Base-by-base conservation (phyloP, 1,140 invertebrate genomes). In the Tetragonula clypearis region DNA sequence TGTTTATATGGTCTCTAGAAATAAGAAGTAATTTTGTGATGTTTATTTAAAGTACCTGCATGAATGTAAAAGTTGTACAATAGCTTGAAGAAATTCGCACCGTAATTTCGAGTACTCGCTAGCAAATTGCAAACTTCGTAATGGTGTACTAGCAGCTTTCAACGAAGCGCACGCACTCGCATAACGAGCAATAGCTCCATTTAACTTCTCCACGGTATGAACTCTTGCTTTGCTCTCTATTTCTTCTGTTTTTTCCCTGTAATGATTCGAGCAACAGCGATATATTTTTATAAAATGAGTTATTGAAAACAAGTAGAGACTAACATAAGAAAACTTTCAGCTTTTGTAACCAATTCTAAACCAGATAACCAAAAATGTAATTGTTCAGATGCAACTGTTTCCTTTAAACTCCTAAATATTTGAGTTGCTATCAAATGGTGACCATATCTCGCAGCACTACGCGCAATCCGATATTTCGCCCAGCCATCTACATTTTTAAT, bases 281-380 rank as follows among this genome's bases (percentile, higher is more conserved):
- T 41, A 86, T 17, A 41, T 6, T 62, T 35, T 49, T 1, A 78
- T 41, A 60, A 74, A 75, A 60, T 4, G 17, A 1, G 12, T 53
- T 12, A 69, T 69, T 12, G 58, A 60, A 49, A 65, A 60, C 1
- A 53, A 90, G 88, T 62, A 92, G 8, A 62, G 41, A 94, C 94
- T 73, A 94, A 95, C 90, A 94, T 93, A 1, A 96, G 89, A 79
- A 94, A 94, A 77, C 95, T 95, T 92, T 97, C 97, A 2, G 97
- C 97, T 83, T 96, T 95, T 9, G 96, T 97, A 80, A 98, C 96
- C 69, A 97, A 95, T 85, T 97, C 95, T 26, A 99, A 94, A 11
- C 97, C 97, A 0, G 96, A 96, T 65, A 99, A 93, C 97, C 98
- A 99, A 91, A 98, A 98, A 92, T 99, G 97, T 68, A 98, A 96